Evolutionary conservation across 1,140 invertebrate species (phyloP), one percentile per base, ranked within the genome.

Genomic region (Akabosia matsudoensis): DNA sequence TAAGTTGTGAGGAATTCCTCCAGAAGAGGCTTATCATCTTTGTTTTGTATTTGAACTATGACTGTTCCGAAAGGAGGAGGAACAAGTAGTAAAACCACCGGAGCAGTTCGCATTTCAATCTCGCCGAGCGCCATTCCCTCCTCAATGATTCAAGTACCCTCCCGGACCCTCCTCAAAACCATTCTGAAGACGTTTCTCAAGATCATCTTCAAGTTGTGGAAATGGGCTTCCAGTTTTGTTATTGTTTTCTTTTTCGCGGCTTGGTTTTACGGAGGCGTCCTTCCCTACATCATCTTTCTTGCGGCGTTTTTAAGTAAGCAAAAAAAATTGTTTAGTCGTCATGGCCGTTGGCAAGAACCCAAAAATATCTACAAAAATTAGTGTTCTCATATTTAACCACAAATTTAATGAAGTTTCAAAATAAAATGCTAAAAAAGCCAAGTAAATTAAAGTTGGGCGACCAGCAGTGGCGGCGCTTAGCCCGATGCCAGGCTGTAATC

Each of bases 231-330:
- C 18, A 76, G 78, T 0, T 81, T 81, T 70, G 54, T 76, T 16
- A 74, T 79, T 14, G 71, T 78, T 10, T 79, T 81, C 33, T 81
- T 79, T 64, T 81, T 81, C 34, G 75, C 72, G 16, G 79, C 80
- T 2, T 81, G 76, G 76, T 79, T 79, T 37, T 81, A 81, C 34
- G 80, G 80, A n/a, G 80, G 80, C 10, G 24, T 79, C 33, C 73
- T 78, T 18, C 80, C 80, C 3, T 81, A 81, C 37, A 16, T 79
- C 24, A 76, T 81, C 24, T 52, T 54, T 0, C 10, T 77, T 10
- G 51, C 79, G 10, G 80, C 78, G 22, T 18, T 81, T 34, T 56
- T 81, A 28, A 79, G 80, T 81, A 79, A 79, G 79, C 74, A 16
- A 10, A 64, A 22, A 24, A 64, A 7, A 64, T n/a, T 24, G 56